These are phyloP conservation scores for Ailurus styani DNA, from an alignment of 2,113 vertebrate genomes.

Conservation along the genomic window DNA sequence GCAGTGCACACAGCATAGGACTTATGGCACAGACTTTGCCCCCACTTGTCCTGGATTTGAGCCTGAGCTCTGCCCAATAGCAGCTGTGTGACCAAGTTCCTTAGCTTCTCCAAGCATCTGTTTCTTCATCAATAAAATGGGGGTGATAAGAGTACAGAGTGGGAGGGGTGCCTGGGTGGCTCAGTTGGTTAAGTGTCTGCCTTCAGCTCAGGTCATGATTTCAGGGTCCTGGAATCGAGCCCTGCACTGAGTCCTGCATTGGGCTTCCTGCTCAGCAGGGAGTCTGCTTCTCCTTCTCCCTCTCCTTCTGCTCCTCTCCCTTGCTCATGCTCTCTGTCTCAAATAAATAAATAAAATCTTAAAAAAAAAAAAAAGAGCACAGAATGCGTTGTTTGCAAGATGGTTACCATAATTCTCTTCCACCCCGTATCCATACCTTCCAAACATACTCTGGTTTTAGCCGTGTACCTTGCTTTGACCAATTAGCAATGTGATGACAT, in stretches of 20 bases:
- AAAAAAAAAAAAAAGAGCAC: no score
- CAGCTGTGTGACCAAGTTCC: not conserved
- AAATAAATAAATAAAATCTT: no score
- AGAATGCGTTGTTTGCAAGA: not conserved
- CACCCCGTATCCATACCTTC: not conserved
- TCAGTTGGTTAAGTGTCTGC: not conserved
- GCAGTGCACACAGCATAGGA: no score
- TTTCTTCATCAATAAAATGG: not conserved
- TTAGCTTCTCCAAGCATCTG: not conserved
- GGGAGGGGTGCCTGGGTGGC: not conserved
- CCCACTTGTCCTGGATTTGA: not conserved
- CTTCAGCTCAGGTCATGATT: no score
- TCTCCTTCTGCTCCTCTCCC: no score
- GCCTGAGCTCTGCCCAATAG: not conserved
- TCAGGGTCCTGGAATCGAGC: no score
- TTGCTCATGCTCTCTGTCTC: no score
- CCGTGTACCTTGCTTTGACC: not conserved
- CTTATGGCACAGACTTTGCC: not conserved
- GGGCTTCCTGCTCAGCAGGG: no score
- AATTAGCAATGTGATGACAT: not conserved
- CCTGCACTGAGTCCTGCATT: no score
- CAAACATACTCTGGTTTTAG: not conserved
- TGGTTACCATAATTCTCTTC: not conserved
- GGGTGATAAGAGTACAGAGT: not conserved
- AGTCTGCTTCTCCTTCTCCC: no score